Evolutionary conservation across 2,888 invertebrate genomes (phyloP), one percentile per base, ranked within the genome.

Genomic region (Drosophila neonasuta): DNA sequence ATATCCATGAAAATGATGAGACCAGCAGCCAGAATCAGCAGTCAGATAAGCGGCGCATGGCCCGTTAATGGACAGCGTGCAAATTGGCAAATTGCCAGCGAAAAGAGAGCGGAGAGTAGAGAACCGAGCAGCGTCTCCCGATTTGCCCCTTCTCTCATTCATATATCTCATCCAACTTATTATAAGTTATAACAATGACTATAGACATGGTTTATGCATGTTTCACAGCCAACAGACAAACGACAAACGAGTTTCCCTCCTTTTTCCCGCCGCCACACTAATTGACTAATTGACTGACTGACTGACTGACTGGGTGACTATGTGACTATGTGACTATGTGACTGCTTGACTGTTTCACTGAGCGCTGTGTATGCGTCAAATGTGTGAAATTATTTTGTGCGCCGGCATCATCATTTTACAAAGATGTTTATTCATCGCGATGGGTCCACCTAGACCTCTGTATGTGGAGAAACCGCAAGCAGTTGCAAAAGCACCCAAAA

Each of bases 351-450:
- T 29, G 15, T 24, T 20, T 39, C 32, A 24, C 34, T 59, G 51
- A 6, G 7, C 29, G 74, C 74, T 80, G 80, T 86, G 77, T 79
- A 85, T 79, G 72, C 70, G 49, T 50, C 59, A 69, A 83, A 87
- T 71, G 83, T 84, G 83, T 87, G 83, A 84, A 87, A 76, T 78
- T 76, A 87, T 74, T 76, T 76, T 74, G 80, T 74, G 73, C 58
- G 74, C 68, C 83, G 71, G 78, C 80, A 84, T 84, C 73, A 87
- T 87, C 79, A 80, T 76, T 84, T 84, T 87, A 84, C 84, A 84
- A 84, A 84, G 84, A 87, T 87, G 71, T 84, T 87, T 87, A 84
- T 87, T 84, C 84, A 84, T 84, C 8, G 24, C 56, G 36, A 56
- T 45, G 46, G 46, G 13, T 56, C 46, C 56, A 46, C 24, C 34